Base-by-base conservation (phyloP, 2,888 invertebrate species). In the Alsophila aescularia region DNA sequence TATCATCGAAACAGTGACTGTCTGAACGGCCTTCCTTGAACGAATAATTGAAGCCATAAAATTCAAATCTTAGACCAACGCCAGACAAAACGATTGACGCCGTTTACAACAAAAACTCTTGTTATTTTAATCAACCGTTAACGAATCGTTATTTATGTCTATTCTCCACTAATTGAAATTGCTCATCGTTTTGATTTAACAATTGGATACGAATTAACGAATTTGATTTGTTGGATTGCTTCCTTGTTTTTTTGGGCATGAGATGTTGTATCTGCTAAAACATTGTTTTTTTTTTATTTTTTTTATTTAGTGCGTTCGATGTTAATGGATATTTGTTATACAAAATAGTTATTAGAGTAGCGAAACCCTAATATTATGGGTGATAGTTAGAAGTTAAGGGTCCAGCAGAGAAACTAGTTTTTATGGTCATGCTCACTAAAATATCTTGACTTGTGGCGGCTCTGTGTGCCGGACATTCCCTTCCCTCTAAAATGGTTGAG, bases 101-200 rank as follows among this genome's bases (percentile, higher is more conserved):
- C 45, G n/a, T 2, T 64, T 54, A 44, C 39, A 59, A 29, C 27
- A 55, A 52, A 60, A 63, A 60, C 66, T 61, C 58, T 44, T 51
- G 42, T 40, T 54, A 21, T 62, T 58, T 60, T 61, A 63, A 67
- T 62, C 39, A 62, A 60, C 62, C 37, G 59, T 60, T 60, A 66
- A 66, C 64, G 60, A 66, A 57, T 50, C 64, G 67, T 64, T 67
- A 70, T 67, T 67, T 59, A 55, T 43, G 62, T 62, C 67, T 48
- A 72, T 60, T 60, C 58, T 60, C 62, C 43, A 56, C 55, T 62
- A 62, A 64, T 64, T 64, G 59, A 58, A 64, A 64, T 64, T 60
- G 61, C 51, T 49, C 57, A 59, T 59, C 49, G 55, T 42, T 61
- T 60, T 55, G 55, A 62, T 61, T 60, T 44, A 53, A 35, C 59